Conservation (phyloP, 2,888 invertebrate species). For the Calameuta idolon region DNA sequence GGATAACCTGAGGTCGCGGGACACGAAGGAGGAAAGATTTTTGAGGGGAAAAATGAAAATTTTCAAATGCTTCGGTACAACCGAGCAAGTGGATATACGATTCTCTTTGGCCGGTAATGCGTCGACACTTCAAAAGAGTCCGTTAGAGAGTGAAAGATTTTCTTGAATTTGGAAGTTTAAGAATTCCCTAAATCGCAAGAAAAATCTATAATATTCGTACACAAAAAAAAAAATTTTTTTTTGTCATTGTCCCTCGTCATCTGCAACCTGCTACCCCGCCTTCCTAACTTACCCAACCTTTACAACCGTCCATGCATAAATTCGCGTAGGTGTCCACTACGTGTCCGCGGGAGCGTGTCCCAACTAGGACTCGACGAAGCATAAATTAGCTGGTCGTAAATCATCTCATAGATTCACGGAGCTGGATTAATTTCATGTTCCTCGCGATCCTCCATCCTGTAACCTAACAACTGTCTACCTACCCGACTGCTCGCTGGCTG, state of each 20-base stretch:
- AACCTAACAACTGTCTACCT: not conserved
- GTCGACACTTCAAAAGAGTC: not conserved
- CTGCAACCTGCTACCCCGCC: not conserved
- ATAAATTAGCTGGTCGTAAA: constrained; percentile 2
- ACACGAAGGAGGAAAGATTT: not conserved
- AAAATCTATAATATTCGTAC: not conserved
- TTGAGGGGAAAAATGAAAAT: not conserved
- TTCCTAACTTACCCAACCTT: not conserved
- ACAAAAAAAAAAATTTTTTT: not conserved
- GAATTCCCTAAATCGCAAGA: not conserved
- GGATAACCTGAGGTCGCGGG: not conserved
- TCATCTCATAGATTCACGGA: constrained; percentile 6
- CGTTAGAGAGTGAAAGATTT: not conserved
- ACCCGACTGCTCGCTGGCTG: not conserved
- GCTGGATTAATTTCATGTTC: constrained; percentile 8
- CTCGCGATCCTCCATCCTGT: not conserved
- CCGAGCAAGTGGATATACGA: not conserved
- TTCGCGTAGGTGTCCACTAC: not conserved
- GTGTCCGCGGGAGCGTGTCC: constrained; percentile 1
- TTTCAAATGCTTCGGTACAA: not conserved
- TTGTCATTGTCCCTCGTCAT: not conserved
- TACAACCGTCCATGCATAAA: not conserved
- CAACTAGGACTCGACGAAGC: constrained; percentile 2
- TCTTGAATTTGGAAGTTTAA: not conserved
- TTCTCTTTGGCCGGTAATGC: not conserved